These are phyloP conservation scores for Dryadula phaetusa DNA, from an alignment of 2,888 invertebrate genomes.

Conservation along the genomic window DNA sequence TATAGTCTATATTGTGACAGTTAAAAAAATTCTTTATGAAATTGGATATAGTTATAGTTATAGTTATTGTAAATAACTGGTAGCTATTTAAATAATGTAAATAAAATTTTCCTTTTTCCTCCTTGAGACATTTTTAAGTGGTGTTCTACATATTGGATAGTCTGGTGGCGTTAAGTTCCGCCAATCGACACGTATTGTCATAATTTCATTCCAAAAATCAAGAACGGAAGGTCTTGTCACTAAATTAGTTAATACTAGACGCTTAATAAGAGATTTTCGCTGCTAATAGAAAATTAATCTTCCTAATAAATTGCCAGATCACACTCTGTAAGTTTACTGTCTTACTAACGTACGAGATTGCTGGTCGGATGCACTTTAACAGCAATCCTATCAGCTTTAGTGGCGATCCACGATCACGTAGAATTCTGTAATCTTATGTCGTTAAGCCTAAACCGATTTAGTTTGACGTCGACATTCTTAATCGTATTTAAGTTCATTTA, in stretches of 20 bases:
- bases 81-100: too few species aligned
- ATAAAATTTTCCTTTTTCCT: too few species aligned
- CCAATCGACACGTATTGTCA: too few species aligned
- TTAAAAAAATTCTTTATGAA: too few species aligned
- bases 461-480: conserved; percentile 1
- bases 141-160: too few species aligned
- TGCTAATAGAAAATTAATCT: background rate
- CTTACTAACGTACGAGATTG: background rate
- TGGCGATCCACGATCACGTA: conserved; percentile 4
- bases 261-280: background rate
- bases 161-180: too few species aligned
- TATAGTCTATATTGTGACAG: background rate
- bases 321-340: background rate
- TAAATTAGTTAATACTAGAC: background rate
- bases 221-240: too few species aligned
- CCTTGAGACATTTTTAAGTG: too few species aligned
- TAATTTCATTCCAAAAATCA: too few species aligned
- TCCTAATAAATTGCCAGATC: background rate
- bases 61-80: too few species aligned
- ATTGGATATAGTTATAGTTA: too few species aligned
- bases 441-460: conserved; percentile 9
- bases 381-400: conserved; percentile 14
- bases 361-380: background rate
- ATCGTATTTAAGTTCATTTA: background rate
- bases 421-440: conserved; percentile 10